Base-by-base conservation (phyloP, 2,888 invertebrate genomes). In the Nasonia oneida region DNA sequence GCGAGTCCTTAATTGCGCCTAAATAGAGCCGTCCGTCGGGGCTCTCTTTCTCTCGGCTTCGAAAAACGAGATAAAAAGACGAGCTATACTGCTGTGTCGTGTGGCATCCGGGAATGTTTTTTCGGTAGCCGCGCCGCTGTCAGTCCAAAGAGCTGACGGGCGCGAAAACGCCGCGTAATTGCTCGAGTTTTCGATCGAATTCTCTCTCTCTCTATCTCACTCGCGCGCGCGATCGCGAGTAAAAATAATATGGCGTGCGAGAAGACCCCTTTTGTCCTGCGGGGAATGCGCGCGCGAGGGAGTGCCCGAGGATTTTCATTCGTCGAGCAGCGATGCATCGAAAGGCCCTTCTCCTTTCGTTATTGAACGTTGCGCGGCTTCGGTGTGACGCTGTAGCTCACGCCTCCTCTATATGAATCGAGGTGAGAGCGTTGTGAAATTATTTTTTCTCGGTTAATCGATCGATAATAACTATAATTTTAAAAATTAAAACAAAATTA, bases 61-160 rank as follows among this genome's bases (percentile, higher is more conserved):
- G 23, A 67, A 67, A 80, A 71, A 50, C 18, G 29, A 79, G 64
- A 67, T 67, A 70, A 70, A 70, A 47, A 70, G 70, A 23, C 10
- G 0, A 67, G 33, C 33, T 33, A 37, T 37, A 14, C 29, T 4
- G 23, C 67, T 10, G 18, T 12, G 42, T 42, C 73, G 74, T 23
- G 37, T 73, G 18, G 29, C 14, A 53, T 37, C 37, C 77, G 70
- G 71, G 57, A 12, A 57, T 78, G 77, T 83, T 83, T 71, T 83
- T 78, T 90, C 91, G 92, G 92, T 92, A 92, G 92, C 91, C 92
- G 91, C 90, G 89, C 89, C 90, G 90, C 90, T 90, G 91, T 90
- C 91, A 90, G 89, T 89, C 83, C 67, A 50, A 76, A 81, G n/a
- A 64, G 50, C 64, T 77, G 81, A 85, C 81, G 78, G 53, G 29